These are phyloP conservation scores for Python bivittatus DNA, from an alignment of 2,113 vertebrate species.

Conservation along the genomic window DNA sequence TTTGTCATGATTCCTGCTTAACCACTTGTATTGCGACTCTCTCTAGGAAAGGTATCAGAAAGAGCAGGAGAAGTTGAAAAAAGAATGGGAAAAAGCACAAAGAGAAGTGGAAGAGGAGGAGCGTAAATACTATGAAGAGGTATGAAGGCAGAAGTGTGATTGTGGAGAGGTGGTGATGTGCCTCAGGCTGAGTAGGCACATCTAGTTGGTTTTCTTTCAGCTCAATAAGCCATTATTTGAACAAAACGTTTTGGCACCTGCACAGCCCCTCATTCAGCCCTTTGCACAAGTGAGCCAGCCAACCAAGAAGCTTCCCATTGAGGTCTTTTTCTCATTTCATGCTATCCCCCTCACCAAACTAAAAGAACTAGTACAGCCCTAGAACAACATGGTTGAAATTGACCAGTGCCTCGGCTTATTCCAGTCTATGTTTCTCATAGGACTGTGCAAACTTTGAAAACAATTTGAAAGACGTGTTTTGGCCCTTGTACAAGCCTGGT, in stretches of 20 bases:
- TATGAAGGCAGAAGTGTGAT: constrained; percentile 53
- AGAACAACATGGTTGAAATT: too few species aligned
- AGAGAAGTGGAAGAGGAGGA: constrained; percentile 95
- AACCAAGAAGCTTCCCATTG: not conserved
- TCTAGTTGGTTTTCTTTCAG: not conserved
- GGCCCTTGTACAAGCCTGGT: too few species aligned
- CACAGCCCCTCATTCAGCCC: too few species aligned
- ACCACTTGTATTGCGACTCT: constrained; percentile 15
- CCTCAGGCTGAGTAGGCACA: not conserved
- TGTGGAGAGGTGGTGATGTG: not conserved
- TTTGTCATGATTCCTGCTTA: not conserved
- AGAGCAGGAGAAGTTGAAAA: constrained; percentile 93
- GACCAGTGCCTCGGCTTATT: too few species aligned
- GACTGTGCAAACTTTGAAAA: too few species aligned
- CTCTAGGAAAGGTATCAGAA: constrained; percentile 89
- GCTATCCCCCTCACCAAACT: too few species aligned
- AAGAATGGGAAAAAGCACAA: constrained; percentile 96
- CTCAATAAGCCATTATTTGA: not conserved
- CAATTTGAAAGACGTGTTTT: too few species aligned
- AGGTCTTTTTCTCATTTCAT: not conserved
- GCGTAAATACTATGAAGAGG: constrained; percentile 94
- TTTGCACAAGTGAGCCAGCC: not conserved
- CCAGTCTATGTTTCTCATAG: too few species aligned
- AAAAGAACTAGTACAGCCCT: too few species aligned
- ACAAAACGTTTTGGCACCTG: not conserved